Conservation (phyloP, 2,888 invertebrate genomes). For the Anoncus sp. region DNA sequence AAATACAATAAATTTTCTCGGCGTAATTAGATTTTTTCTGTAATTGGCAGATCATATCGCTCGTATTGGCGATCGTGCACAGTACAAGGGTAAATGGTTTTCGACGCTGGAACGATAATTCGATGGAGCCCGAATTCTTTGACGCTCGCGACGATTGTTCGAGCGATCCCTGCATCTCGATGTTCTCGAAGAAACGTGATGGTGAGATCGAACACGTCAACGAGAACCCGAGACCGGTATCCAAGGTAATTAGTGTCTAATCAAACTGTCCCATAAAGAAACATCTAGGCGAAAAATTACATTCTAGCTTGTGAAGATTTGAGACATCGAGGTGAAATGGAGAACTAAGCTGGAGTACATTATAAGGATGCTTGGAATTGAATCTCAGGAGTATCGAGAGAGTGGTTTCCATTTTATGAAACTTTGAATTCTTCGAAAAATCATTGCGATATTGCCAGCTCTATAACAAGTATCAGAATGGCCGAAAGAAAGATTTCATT, state of each 20-base stretch:
- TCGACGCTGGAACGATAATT: conserved; percentile 45
- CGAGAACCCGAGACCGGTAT: conserved; percentile 49
- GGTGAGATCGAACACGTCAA: conserved; percentile 40
- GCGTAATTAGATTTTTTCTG: not conserved
- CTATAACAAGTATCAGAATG: too few species aligned
- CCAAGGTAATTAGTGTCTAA: conserved; percentile 11
- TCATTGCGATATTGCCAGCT: too few species aligned
- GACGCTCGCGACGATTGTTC: conserved; percentile 51
- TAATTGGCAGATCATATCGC: conserved; percentile 47
- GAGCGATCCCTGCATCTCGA: conserved; percentile 35
- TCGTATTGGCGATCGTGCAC: conserved; percentile 32
- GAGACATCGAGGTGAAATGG: too few species aligned
- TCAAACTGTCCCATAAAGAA: not conserved
- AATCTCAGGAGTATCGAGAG: too few species aligned
- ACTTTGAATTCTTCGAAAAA: too few species aligned
- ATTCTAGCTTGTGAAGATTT: too few species aligned
- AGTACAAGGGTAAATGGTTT: conserved; percentile 33
- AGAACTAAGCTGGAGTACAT: too few species aligned
- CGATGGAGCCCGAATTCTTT: conserved; percentile 36
- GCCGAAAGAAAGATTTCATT: too few species aligned
- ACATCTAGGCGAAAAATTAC: not conserved
- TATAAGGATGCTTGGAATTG: too few species aligned
- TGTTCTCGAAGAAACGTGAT: conserved; percentile 57
- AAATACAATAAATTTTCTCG: not conserved
- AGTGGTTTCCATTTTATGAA: too few species aligned